Evolutionary conservation across 2,888 invertebrate genomes (phyloP), one percentile per base, ranked within the genome.

Genomic region (Encarsia formosa): DNA sequence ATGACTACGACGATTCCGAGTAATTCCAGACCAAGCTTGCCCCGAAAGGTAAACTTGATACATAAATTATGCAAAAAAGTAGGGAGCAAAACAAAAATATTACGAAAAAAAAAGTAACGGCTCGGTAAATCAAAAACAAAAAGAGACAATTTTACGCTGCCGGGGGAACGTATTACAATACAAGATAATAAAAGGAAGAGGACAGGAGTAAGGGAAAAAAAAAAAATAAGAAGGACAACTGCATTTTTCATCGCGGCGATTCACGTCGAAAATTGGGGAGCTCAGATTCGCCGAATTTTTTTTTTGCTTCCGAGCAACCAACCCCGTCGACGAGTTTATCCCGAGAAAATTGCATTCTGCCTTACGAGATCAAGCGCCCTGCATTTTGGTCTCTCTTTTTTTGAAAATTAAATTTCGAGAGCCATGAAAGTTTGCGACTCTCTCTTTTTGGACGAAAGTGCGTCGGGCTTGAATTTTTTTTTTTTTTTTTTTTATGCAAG

Each of bases 401-500:
- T 37, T n/a, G n/a, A n/a, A 56, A 56, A 56, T 56, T 56, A 49
- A 49, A 52, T 56, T 51, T 40, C n/a, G n/a, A 31, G 42, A 29
- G 35, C 48, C 43, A 54, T 50, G 34, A 56, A 48, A 43, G 29
- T 49, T 49, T 24, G 15, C 22, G 47, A 35, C 38, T 24, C n/a
- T n/a, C n/a, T n/a, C n/a, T n/a, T n/a, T n/a, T n/a, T n/a, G n/a
- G n/a, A n/a, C n/a, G n/a, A n/a, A n/a, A n/a, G n/a, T n/a, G n/a
- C n/a, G n/a, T n/a, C n/a, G n/a, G n/a, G n/a, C n/a, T n/a, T n/a
- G n/a, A n/a, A n/a, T n/a, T n/a, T n/a, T n/a, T n/a, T n/a, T n/a
- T n/a, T n/a, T n/a, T n/a, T n/a, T n/a, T n/a, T n/a, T n/a, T n/a
- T n/a, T n/a, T n/a, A n/a, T n/a, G n/a, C n/a, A n/a, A n/a, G n/a